A percentile compares a stretch with the other conserved stretches of the same genome.
Conservation (phyloP, 2,797 vertebrate genomes). For the Staurois parvus region DNA sequence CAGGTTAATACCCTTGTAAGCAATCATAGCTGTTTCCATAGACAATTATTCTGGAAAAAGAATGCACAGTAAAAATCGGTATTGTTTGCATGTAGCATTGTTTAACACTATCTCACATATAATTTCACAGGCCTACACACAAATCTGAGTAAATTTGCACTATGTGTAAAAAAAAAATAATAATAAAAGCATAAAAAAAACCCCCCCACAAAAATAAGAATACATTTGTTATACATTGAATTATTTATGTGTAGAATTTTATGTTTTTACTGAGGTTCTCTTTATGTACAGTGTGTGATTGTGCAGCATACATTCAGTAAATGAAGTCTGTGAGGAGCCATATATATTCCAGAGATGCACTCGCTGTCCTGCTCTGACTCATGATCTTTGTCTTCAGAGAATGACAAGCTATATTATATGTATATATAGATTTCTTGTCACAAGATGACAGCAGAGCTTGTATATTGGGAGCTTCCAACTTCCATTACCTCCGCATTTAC, state of each 20-base stretch:
- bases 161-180: no score
- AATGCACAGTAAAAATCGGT: no score
- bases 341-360: not conserved
- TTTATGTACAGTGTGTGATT: no score
- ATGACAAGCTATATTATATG: not conserved
- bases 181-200: not conserved
- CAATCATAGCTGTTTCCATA: no score
- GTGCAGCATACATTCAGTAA: not conserved
- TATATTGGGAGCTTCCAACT: not conserved
- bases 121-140: no score
- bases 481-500: not conserved
- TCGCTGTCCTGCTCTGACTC: not conserved
- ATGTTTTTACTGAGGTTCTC: no score
- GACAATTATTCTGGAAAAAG: no score
- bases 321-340: not conserved
- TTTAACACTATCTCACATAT: not conserved
- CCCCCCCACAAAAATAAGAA: no score
- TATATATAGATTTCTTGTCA: conserved; percentile 2
- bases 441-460: not conserved
- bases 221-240: not conserved
- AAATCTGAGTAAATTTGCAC: no score
- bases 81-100: no score
- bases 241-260: not conserved
- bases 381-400: not conserved
- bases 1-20: no score